A percentile compares a stretch with the other conserved stretches of the same genome.
phyloP scores from a whole-genome alignment of 2,888 invertebrate species.

The Pogonocherus hispidulus region DNA sequence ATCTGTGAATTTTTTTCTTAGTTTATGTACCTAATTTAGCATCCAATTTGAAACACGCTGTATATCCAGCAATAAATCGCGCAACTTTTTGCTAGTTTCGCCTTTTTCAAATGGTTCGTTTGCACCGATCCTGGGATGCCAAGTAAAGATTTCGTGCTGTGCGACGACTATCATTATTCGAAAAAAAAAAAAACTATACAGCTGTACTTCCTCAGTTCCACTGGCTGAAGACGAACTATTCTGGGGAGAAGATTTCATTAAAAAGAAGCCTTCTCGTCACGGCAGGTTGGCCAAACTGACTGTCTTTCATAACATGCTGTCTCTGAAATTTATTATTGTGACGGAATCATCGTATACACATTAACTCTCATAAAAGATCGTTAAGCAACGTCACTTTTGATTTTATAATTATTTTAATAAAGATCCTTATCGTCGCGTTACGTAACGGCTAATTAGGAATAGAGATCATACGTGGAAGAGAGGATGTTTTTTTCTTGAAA shows the following conservation, averaged over 20 bases:
- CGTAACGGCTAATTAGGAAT: slow-evolving; percentile 28
- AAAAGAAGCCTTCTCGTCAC: slow-evolving; percentile 64
- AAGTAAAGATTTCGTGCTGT: not conserved
- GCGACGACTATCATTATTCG: not conserved
- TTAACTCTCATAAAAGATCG: slow-evolving; percentile 23
- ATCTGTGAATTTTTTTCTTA: too few species aligned
- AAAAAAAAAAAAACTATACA: slow-evolving; percentile 22
- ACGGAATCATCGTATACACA: slow-evolving; percentile 32
- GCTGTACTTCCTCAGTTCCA: slow-evolving; percentile 54
- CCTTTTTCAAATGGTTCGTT: too few species aligned
- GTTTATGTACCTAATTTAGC: too few species aligned
- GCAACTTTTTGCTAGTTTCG: too few species aligned
- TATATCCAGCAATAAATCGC: too few species aligned
- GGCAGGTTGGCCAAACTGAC: slow-evolving; percentile 49
- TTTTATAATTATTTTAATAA: slow-evolving; percentile 42
- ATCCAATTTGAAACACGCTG: too few species aligned
- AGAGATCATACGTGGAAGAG: slow-evolving; percentile 24
- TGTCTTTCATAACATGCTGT: slow-evolving; percentile 45
- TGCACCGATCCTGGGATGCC: too few species aligned
- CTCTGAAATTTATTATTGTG: slow-evolving; percentile 37
- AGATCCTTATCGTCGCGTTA: slow-evolving; percentile 40
- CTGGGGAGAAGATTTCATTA: slow-evolving; percentile 64
- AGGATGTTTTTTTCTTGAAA: slow-evolving; percentile 7
- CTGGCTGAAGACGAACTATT: slow-evolving; percentile 61
- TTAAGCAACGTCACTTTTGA: slow-evolving; percentile 41